Evolutionary conservation across 2,797 vertebrate species (phyloP), one percentile per base, ranked within the genome.

Genomic region (Gila robusta): DNA sequence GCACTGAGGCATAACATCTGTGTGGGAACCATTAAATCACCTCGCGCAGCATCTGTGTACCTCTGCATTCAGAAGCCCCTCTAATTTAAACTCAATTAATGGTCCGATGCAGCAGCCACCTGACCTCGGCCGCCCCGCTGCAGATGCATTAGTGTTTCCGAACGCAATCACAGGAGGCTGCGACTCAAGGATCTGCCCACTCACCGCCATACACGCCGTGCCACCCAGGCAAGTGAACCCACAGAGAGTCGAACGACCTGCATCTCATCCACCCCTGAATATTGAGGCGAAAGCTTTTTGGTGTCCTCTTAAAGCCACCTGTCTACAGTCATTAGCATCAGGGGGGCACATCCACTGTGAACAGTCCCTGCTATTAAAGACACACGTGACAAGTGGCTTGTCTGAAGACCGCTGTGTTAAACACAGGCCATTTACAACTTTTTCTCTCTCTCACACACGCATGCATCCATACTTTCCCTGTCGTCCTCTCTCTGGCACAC

Each of bases 321-420:
- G 93, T 90, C 94, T 74, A 2, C 85, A 91, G 81, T 88, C 82
- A 86, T 93, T 84, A 94, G 89, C 81, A 71, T 88, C 92, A 85
- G 54, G 23, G 49, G 39, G 56, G 52, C 37, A 76, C 17, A 74
- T 81, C 79, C 41, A 47, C 47, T 56, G 77, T 69, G 83, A 81
- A 56, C 28, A 81, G 44, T 56, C 21, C 37, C 32, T 76, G 62
- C 74, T 82, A 77, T 69, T 82, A 64, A 74, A 71, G 32, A 86
- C 52, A 70, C 69, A 83, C 85, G 81, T 80, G 71, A 73, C 82
- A 77, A 52, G 52, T 1, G 49, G 23, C 87, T 77, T 81, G 78
- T 82, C 79, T 64, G 77, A 79, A 28, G 59, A 71, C 67, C 56
- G 12, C 35, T 56, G 70, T 80, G 74, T 84, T 88, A 87, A 85